phyloP scores from a whole-genome alignment of 2,888 invertebrate genomes.

The Scrobipalpa atriplicella region DNA sequence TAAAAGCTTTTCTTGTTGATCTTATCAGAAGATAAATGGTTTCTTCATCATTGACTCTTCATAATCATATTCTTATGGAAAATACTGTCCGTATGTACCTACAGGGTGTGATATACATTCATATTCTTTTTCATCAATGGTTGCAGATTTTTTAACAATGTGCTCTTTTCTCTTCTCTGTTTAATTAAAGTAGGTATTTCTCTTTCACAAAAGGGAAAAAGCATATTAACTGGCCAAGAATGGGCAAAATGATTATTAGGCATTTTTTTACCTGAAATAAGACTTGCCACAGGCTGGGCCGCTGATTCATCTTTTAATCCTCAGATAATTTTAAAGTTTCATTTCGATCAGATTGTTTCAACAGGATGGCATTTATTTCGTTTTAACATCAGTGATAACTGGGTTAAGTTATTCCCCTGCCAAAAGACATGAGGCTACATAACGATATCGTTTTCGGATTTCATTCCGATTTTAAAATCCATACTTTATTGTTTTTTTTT shows the following conservation, averaged over 20 bases:
- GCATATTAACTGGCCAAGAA: no score
- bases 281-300: no score
- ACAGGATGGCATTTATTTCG: conserved; percentile 34
- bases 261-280: no score
- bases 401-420: conserved; percentile 23
- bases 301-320: conserved; percentile 7
- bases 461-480: conserved; percentile 17
- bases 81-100: background rate
- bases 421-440: conserved; percentile 4
- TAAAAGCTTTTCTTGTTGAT: conserved; percentile 30
- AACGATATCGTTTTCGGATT: conserved; percentile 6
- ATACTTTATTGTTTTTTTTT: conserved; percentile 5
- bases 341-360: conserved; percentile 30
- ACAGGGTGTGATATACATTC: background rate
- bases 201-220: no score
- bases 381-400: conserved; percentile 21
- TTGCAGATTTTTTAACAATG: no score
- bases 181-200: no score
- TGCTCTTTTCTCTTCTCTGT: no score
- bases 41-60: conserved; percentile 18
- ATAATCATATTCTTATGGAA: background rate
- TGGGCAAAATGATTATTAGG: no score
- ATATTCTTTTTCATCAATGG: no score
- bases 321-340: conserved; percentile 28
- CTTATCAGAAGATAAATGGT: conserved; percentile 27